A percentile compares a stretch with the other conserved stretches of the same genome.
Conservation (phyloP, 2,888 invertebrate species). For the Drosophila pseudotalamancana region DNA sequence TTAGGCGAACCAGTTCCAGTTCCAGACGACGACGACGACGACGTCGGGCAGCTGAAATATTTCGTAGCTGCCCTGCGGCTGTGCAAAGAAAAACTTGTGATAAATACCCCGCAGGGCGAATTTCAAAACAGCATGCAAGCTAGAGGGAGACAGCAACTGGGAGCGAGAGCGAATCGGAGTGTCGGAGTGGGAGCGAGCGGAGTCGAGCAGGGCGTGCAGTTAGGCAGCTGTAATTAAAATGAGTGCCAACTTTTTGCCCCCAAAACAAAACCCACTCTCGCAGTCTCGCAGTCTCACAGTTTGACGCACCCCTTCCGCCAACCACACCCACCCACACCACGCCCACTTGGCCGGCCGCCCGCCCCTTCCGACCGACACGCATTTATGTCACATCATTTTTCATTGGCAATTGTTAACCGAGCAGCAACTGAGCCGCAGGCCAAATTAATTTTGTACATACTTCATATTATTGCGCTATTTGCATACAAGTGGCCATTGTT, state of each 20-base stretch:
- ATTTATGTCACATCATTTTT: slow-evolving; percentile 77
- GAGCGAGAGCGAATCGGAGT: slow-evolving; percentile 1
- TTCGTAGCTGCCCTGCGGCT: slow-evolving; percentile 72
- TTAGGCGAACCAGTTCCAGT: slow-evolving; percentile 61
- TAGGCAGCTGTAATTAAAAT: slow-evolving; percentile 83
- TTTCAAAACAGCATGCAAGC: slow-evolving; percentile 77
- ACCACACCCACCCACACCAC: neutral
- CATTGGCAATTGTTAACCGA: slow-evolving; percentile 78
- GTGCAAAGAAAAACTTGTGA: slow-evolving; percentile 84
- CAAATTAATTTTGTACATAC: slow-evolving; percentile 76
- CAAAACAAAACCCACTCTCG: neutral
- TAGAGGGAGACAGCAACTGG: neutral
- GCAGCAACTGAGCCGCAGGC: slow-evolving; percentile 62
- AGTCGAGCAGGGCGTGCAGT: slow-evolving; percentile 54
- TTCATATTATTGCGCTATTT: slow-evolving; percentile 77
- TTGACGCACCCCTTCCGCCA: neutral
- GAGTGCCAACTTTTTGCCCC: slow-evolving; percentile 69
- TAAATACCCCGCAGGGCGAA: slow-evolving; percentile 80
- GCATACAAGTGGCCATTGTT: slow-evolving; percentile 70
- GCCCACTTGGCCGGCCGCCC: neutral
- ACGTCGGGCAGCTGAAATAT: slow-evolving; percentile 76
- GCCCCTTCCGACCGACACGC: slow-evolving; percentile 29
- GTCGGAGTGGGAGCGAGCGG: neutral
- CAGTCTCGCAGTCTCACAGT: neutral
- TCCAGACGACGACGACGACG: slow-evolving; percentile 57